Evolutionary conservation across 2,113 vertebrate species (phyloP).

Genomic region (Conger conger): DNA sequence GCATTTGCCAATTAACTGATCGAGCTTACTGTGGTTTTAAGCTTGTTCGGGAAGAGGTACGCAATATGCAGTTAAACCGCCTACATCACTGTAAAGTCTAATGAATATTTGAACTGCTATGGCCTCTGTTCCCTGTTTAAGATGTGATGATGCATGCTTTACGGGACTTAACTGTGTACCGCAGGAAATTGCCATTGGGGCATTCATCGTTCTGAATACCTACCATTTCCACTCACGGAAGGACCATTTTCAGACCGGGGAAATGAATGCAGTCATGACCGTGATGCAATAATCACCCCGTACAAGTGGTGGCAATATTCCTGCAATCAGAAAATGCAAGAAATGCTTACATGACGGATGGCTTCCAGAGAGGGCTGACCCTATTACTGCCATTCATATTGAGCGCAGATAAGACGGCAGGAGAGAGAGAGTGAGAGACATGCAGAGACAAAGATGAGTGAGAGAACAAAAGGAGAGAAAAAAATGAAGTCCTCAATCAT

Average conservation of each 20-base stretch:
- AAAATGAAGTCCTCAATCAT: neutral
- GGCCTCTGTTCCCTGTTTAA: neutral
- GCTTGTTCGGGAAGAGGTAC: neutral
- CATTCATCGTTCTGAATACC: slow-evolving; percentile 6
- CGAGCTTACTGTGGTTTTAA: neutral
- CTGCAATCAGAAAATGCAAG: neutral
- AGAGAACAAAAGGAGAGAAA: neutral
- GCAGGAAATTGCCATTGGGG: slow-evolving; percentile 2
- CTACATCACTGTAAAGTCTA: neutral
- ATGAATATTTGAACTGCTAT: neutral
- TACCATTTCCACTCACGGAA: neutral
- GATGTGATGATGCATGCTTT: neutral
- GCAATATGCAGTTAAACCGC: too few species aligned
- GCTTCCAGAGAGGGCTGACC: neutral
- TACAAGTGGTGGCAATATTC: neutral
- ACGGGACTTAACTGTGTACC: neutral
- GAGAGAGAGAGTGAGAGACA: neutral
- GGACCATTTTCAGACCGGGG: neutral
- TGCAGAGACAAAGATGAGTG: neutral
- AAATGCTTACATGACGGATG: neutral
- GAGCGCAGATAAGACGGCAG: neutral
- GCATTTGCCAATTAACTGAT: neutral
- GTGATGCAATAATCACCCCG: neutral
- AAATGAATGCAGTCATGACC: slow-evolving; percentile 17
- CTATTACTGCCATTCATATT: neutral